These are phyloP conservation scores for Pipistrellus kuhlii DNA, from an alignment of 2,797 vertebrate genomes.

Conservation along the genomic window DNA sequence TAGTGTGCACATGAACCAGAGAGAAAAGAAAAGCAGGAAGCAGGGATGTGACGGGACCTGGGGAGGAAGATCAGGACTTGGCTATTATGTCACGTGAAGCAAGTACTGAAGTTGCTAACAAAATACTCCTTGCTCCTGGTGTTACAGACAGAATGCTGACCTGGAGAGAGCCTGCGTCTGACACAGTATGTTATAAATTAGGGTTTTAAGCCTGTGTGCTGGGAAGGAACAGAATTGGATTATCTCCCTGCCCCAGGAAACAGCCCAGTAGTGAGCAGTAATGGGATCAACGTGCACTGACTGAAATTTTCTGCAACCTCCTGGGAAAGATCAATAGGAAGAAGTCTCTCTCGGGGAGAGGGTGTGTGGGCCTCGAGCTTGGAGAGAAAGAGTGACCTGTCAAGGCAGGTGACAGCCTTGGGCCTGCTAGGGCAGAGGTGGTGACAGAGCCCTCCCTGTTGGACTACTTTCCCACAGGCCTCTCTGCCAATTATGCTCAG, in stretches of 20 bases:
- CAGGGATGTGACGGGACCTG: rapidly evolving
- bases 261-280: slow-evolving; percentile 8
- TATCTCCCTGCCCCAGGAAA: slow-evolving; percentile 63
- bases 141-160: slow-evolving; percentile 18
- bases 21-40: neutral
- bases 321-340: neutral
- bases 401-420: neutral
- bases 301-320: slow-evolving; percentile 1
- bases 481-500: neutral
- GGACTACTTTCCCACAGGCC: neutral
- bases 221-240: slow-evolving; percentile 62
- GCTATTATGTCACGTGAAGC: neutral
- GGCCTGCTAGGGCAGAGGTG: neutral
- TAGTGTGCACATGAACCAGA: neutral
- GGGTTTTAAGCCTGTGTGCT: slow-evolving; percentile 32
- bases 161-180: neutral
- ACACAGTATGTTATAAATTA: slow-evolving; percentile 1
- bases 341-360: neutral
- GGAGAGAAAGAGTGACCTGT: neutral
- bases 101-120: neutral
- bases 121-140: neutral
- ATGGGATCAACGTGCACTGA: neutral
- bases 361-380: neutral
- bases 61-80: neutral
- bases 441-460: neutral